Evolutionary conservation across 1,140 invertebrate genomes (phyloP), one percentile per base, ranked within the genome.

Genomic region (Leptinotarsa undecemlineata): DNA sequence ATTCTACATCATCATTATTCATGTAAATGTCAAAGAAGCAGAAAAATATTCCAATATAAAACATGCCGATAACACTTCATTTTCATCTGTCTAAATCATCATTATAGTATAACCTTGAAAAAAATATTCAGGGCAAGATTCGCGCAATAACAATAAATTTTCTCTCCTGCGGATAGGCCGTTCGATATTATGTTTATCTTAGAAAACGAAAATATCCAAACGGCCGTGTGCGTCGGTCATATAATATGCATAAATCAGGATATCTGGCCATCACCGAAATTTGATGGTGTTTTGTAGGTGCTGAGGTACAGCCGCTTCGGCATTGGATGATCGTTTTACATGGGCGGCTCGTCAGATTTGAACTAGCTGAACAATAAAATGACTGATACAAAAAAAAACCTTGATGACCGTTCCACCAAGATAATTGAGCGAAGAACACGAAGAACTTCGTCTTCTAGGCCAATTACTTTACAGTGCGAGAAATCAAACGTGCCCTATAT

Each of bases 231-330:
- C 23, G 51, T 42, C 60, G 71, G 33, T 33, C 61, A 72, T 72
- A 72, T 72, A 64, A 72, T 72, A 72, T 72, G 71, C 71, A 72
- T 72, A 72, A 72, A 72, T 72, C 71, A 63, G 62, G 61, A 63
- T 72, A 72, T 72, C 47, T 64, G 71, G 57, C 62, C 61, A 72
- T 71, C 69, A 71, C 48, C 48, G 26, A 64, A 64, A 72, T 72
- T 63, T 72, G 71, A 72, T 72, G 71, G 71, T 72, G 71, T 63
- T 70, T 64, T 64, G 33, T 69, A 64, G 71, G 69, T 71, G 60
- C 23, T 48, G 69, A 71, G 69, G 71, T 72, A 64, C 21, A 48
- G 68, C 51, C 51, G 51, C 51, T 23, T 42, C 51, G 51, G n/a
- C 51, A 67, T 63, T 19, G 64, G 64, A 67, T 67, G 64, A 67